Percentiles rank a stretch among this genome's conserved stretches.
Conservation (phyloP, 2,113 vertebrate genomes). For the Irena cyanogastra region DNA sequence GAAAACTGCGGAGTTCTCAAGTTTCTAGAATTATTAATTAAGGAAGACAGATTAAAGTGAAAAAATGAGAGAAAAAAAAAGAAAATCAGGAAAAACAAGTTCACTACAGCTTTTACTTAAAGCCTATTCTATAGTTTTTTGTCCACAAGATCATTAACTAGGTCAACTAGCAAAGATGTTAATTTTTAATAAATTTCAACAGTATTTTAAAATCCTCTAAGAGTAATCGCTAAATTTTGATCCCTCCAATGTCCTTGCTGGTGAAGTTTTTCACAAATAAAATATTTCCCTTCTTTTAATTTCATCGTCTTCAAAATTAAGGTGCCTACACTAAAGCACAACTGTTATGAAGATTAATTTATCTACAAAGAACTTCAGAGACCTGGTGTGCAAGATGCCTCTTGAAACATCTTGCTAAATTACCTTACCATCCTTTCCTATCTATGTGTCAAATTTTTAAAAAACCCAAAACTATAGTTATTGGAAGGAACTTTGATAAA, state of each 20-base stretch:
- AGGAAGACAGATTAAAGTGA: neutral
- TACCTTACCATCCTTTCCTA: neutral
- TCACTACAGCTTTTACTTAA: neutral
- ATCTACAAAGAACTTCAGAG: neutral
- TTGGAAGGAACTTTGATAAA: neutral
- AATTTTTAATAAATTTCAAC: neutral
- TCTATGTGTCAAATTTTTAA: neutral
- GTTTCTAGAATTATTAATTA: neutral
- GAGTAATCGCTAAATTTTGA: neutral
- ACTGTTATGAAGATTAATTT: neutral
- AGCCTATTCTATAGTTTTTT: neutral
- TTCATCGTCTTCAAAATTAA: neutral
- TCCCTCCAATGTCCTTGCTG: neutral
- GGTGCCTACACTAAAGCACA: neutral
- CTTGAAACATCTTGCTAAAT: neutral
- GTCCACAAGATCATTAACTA: neutral
- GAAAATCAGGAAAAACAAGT: neutral
- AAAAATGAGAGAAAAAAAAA: neutral
- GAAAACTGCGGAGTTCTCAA: neutral
- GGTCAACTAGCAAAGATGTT: neutral
- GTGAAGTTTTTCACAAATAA: neutral
- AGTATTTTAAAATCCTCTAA: rapidly evolving
- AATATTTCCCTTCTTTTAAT: neutral
- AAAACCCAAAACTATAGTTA: rapidly evolving
- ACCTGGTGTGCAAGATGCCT: rapidly evolving